Base-by-base conservation (phyloP, 2,113 vertebrate genomes). In the Ornithorhynchus anatinus region DNA sequence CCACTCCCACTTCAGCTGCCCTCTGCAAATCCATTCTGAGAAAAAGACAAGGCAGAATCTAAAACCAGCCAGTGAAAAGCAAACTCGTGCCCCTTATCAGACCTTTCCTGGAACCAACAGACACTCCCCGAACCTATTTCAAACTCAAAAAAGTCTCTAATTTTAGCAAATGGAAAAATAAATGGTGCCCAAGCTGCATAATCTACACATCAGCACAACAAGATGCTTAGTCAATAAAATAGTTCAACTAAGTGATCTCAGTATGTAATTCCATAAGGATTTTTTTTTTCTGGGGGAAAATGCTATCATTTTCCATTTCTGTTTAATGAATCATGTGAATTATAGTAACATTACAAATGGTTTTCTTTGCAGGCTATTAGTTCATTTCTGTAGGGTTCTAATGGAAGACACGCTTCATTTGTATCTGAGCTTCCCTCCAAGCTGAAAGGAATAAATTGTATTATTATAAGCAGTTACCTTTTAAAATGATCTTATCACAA, bases 251-350 rank as follows among this genome's bases (percentile, higher is more conserved):
- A 96, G 95, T 91, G 93, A 95, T 92, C 93, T 69, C 94, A 91
- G 94, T 94, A 89, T 91, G 93, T 87, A 90, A 95, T 96, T 97
- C 96, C 92, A 90, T 69, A 85, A 94, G 94, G 94, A 94, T 90
- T 90, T 86, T 95, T 91, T 80, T 94, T 86, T 95, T 91, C 94
- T 89, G 94, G 88, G 47, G 92, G 95, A 92, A 95, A 94, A 94
- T 92, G 93, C 93, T 93, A 97, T 96, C 95, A 94, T 96, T 98
- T 98, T 95, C 94, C 94, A 96, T 96, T 95, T 94, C 95, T 96
- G 97, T 94, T 97, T 98, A 99, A 99, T 99, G 97, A 98, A 99
- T 99, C 97, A 98, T 99, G 95, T 91, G 96, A 99, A 98, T 99
- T 97, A 97, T 91, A 95, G 95, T 94, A 95, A 96, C 95, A 95